phyloP scores from a whole-genome alignment of 1,140 invertebrate genomes.

The Pseudomyrmex concolor region DNA sequence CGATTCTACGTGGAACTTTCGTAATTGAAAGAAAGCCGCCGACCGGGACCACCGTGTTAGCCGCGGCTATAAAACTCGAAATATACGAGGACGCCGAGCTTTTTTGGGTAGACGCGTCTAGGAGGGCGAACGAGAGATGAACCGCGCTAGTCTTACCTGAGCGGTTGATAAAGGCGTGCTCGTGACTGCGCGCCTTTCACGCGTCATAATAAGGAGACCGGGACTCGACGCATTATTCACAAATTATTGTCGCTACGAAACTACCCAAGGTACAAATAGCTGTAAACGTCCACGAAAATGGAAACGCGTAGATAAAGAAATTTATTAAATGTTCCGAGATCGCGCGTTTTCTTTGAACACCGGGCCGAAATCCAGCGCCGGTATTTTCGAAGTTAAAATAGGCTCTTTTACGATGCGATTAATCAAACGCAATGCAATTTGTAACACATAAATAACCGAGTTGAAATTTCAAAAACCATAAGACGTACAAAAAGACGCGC shows the following conservation, averaged over 20 bases:
- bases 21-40: constrained; percentile 76
- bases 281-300: constrained; percentile 28
- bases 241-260: constrained; percentile 38
- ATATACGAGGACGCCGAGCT: constrained; percentile 68
- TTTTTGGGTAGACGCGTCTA: constrained; percentile 66
- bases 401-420: constrained; percentile 37
- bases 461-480: constrained; percentile 4
- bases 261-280: constrained; percentile 21
- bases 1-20: constrained; percentile 65
- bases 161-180: constrained; percentile 63
- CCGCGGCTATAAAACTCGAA: constrained; percentile 61
- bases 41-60: constrained; percentile 69
- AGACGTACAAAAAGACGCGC: not conserved
- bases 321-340: constrained; percentile 33
- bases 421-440: constrained; percentile 27
- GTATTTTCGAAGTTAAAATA: constrained; percentile 34
- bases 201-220: constrained; percentile 49
- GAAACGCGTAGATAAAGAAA: constrained; percentile 23
- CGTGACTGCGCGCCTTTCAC: constrained; percentile 38
- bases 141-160: constrained; percentile 59
- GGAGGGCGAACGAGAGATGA: constrained; percentile 58
- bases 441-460: constrained; percentile 24
- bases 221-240: not conserved
- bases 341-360: constrained; percentile 8
- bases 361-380: not conserved